phyloP scores from a whole-genome alignment of 2,113 vertebrate species.

The Rana temporaria region DNA sequence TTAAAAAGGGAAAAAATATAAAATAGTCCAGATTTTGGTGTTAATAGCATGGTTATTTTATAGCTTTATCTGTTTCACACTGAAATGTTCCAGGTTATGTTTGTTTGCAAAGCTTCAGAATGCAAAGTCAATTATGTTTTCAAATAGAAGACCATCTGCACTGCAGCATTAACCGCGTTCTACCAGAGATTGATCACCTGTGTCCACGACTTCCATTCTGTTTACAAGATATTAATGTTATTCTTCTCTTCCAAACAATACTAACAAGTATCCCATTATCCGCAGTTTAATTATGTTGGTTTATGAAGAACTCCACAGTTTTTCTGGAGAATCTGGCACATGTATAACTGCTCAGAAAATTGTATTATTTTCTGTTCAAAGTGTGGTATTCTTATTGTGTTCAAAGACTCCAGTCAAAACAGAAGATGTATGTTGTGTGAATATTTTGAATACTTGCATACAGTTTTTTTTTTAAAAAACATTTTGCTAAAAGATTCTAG shows the following conservation, averaged over 20 bases:
- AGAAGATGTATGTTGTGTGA: no score
- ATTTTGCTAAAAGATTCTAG: no score
- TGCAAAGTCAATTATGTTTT: constrained; percentile 54
- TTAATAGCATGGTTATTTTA: constrained; percentile 33
- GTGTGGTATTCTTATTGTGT: no score
- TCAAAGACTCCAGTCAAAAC: no score
- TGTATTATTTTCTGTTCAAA: no score
- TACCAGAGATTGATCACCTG: constrained; percentile 50
- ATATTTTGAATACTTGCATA: no score
- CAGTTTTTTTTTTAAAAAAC: no score
- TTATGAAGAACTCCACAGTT: neutral
- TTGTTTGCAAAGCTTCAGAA: constrained; percentile 45
- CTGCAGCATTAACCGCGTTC: constrained; percentile 42
- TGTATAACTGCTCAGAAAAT: neutral
- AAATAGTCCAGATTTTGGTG: constrained; percentile 11
- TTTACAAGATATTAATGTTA: constrained; percentile 52
- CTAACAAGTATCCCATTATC: constrained; percentile 47
- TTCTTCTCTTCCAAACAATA: constrained; percentile 41
- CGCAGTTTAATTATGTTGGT: constrained; percentile 24
- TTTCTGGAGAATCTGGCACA: neutral
- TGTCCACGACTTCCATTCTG: constrained; percentile 48
- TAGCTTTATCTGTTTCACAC: constrained; percentile 34
- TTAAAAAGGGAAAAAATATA: neutral
- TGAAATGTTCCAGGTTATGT: constrained; percentile 35
- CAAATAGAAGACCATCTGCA: constrained; percentile 54